Evolutionary conservation across 2,113 vertebrate species (phyloP), one percentile per base, ranked within the genome.

Genomic region (Phrynocephalus versicolor): DNA sequence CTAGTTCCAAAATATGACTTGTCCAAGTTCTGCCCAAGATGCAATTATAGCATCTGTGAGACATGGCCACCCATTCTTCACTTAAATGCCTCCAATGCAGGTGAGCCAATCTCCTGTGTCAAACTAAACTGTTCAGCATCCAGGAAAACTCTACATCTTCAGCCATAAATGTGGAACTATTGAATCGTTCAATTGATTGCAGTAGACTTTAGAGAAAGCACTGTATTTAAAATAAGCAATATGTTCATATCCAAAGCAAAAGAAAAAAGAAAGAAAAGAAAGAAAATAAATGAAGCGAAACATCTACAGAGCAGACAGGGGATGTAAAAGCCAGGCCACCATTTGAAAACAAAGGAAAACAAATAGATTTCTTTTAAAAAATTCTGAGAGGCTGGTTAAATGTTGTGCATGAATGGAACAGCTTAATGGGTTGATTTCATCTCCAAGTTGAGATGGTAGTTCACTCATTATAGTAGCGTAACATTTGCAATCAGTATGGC

Each of bases 401-500:
- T 51, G 41, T 39, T 57, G 41, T 7, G 51, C 18, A 35, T 0
- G 25, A 55, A 6, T 39, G 67, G 65, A 83, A 81, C 37, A 65
- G 81, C 41, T 33, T 81, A 18, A 18, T 27, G n/a, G 19, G 67
- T 18, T 72, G 57, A 55, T 35, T 85, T 39, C 69, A 12, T 35
- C 39, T 71, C 64, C 21, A 6, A 19, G 33, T 33, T 19, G 25
- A 35, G 67, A 67, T 51, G 45, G 45, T 51, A 5, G 60, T 30
- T 35, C 57, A 79, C 57, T 82, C 81, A 69, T 89, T 88, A 82
- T 58, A 51, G 69, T 80, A 35, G 79, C 33, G 75, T 92, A 92
- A 21, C 88, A 90, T 1, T 25, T 83, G 67, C 91, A 88, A 90
- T 91, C 89, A 94, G 85, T 0, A 1, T 77, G 73, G 80, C 89